Conservation (phyloP, 64 coral and sea anemone species). For the Porites lutea region DNA sequence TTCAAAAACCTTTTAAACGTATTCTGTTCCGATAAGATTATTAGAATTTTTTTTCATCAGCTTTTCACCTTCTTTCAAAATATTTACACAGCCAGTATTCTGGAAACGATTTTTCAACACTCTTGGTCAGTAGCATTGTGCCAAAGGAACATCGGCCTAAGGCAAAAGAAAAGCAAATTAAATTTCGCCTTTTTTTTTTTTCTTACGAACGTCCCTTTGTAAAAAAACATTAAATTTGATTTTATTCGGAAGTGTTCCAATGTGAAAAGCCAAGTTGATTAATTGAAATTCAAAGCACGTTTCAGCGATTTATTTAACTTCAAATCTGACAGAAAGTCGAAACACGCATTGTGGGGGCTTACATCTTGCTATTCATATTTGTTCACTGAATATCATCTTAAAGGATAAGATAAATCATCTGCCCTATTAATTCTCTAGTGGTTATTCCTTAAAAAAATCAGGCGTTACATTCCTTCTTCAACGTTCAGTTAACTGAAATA, state of each 20-base stretch:
- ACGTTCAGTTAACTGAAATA: background rate
- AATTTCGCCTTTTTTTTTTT: background rate
- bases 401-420: background rate
- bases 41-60: background rate
- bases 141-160: background rate
- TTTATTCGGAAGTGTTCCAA: too few relatives aligned
- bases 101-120: background rate
- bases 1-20: too few relatives aligned
- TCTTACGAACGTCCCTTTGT: too few relatives aligned
- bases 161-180: background rate
- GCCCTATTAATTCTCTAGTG: too few relatives aligned
- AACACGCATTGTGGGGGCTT: background rate
- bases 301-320: background rate
- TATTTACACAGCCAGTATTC: background rate
- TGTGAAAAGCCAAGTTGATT: background rate
- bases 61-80: background rate
- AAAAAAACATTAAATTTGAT: too few relatives aligned
- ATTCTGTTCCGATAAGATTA: conserved; percentile 3
- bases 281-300: conserved; percentile 23
- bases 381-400: background rate
- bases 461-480: too few relatives aligned
- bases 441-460: background rate
- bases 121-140: background rate
- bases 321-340: background rate
- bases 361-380: conserved; percentile 2